Percentiles rank a stretch among this genome's conserved stretches.
phyloP scores from a whole-genome alignment of 1,140 invertebrate species.

The Callitettix versicolor region DNA sequence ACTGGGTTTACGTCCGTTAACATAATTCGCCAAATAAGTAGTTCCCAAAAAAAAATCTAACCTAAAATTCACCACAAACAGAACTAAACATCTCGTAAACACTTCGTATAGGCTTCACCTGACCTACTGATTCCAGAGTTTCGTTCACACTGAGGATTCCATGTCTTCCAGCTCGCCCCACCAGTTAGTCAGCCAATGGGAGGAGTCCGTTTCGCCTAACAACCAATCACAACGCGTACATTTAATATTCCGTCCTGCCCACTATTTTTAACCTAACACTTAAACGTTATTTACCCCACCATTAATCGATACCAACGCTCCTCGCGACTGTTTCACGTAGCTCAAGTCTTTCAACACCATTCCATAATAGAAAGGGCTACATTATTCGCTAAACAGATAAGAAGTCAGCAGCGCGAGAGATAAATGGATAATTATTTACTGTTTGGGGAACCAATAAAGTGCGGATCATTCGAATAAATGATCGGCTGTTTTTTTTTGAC shows the following conservation, averaged over 20 bases:
- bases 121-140: no score
- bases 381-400: no score
- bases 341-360: conserved; percentile 4
- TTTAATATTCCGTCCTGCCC: no score
- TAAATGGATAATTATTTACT: no score
- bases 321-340: neutral
- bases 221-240: neutral
- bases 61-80: neutral
- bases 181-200: neutral
- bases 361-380: no score
- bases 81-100: neutral
- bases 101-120: no score
- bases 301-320: conserved; percentile 1
- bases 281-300: conserved; percentile 1
- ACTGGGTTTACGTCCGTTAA: conserved; percentile 16
- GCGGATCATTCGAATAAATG: no score
- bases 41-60: conserved; percentile 1
- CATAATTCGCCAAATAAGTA: conserved; percentile 1
- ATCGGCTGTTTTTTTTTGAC: no score
- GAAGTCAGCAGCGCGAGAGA: no score
- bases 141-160: conserved; percentile 2
- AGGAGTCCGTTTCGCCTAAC: neutral
- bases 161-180: neutral
- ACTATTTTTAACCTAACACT: neutral
- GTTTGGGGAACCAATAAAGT: no score